Base-by-base conservation (phyloP, 2,888 invertebrate genomes). In the Clivina fossor region DNA sequence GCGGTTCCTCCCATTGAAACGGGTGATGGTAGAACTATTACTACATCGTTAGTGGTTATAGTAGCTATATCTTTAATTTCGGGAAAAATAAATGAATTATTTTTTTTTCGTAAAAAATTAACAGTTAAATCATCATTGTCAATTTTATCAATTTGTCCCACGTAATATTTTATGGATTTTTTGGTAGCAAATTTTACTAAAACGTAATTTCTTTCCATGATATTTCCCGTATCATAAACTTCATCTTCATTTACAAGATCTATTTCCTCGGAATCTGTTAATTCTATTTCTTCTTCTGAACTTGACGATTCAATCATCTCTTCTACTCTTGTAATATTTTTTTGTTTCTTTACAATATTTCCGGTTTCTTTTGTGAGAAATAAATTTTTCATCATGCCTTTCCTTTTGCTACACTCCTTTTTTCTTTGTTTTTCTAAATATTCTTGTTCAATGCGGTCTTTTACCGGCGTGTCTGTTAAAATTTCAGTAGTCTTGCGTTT, bases 141-240 rank as follows among this genome's bases (percentile, higher is more conserved):
- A 2, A 33, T 33, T 33, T 33, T 2, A 33, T 33, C 7, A 3
- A 33, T 33, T 33, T n/a, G n/a, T n/a, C 37, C 16, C 4, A 37
- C 37, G 16, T 13, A 13, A 16, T 38, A 16, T 13, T 16, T 16
- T 11, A 11, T 5, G 19, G 16, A 16, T 47, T 58, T 64, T 49
- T 60, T 24, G 4, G 63, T 63, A 4, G 57, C 20, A 28, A 64
- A 40, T 28, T 65, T 64, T 11, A 65, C 61, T 4, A 63, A 41
- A 40, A 63, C 59, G 63, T 61, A 64, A 58, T 62, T 61, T 11
- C 19, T 9, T 11, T 19, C 37, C n/a, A 3, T 13, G n/a, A 49
- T 49, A 1, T 18, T 11, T 35, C 16, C 40, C n/a, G 19, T 38
- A n/a, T 8, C 37, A 13, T 19, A 19, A 35, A n/a, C 18, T 18